A percentile compares a stretch with the other conserved stretches of the same genome.
Evolutionary conservation across 1,140 invertebrate species (phyloP).

Genomic region (Helicorthomorpha holstii): DNA sequence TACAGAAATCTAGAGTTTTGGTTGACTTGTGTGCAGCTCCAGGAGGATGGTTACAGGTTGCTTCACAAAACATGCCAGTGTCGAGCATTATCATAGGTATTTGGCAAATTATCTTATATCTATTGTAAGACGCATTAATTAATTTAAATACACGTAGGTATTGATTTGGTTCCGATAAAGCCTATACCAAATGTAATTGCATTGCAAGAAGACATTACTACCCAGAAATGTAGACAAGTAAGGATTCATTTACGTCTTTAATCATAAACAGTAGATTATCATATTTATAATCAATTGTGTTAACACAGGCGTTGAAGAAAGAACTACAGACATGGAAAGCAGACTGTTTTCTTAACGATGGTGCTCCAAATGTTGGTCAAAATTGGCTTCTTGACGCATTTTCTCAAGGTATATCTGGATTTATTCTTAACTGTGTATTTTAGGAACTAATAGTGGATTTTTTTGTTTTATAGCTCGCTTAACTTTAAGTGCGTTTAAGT

Average conservation of each 20-base stretch:
- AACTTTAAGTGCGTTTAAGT: constrained; percentile 76
- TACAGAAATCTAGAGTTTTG: constrained; percentile 87
- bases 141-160: constrained; percentile 33
- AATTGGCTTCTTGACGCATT: constrained; percentile 98
- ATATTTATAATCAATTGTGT: constrained; percentile 29
- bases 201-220: constrained; percentile 89
- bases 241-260: constrained; percentile 1
- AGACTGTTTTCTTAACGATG: constrained; percentile 91
- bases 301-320: constrained; percentile 46
- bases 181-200: constrained; percentile 77
- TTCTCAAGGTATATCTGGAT: constrained; percentile 44
- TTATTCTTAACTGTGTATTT: background rate
- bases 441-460: constrained; percentile 6
- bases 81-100: constrained; percentile 80
- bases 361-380: constrained; percentile 92
- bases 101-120: no score
- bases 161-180: constrained; percentile 94
- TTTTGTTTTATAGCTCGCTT: constrained; percentile 39
- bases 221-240: constrained; percentile 51
- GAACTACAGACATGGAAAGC: constrained; percentile 91
- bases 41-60: constrained; percentile 99
- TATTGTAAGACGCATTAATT: no score
- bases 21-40: constrained; percentile 98
- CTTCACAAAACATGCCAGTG: constrained; percentile 91
- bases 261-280: no score